Evolutionary conservation across 2,888 invertebrate species (phyloP).

Genomic region (Sesia bembeciformis): DNA sequence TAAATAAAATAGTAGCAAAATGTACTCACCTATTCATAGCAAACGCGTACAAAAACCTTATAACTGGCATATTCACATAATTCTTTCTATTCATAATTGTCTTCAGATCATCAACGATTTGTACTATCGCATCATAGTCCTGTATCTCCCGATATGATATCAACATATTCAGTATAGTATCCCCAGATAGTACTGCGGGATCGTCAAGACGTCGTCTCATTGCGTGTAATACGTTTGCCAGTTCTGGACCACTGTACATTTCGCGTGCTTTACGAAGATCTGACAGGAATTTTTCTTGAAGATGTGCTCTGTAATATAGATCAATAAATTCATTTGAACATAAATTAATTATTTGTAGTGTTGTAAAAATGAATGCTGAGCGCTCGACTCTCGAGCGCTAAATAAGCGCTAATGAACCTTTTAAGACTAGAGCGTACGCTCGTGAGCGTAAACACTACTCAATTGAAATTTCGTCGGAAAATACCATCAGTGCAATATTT

Average conservation of each 20-base stretch:
- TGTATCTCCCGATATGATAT: constrained; percentile 94
- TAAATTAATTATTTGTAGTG: no score
- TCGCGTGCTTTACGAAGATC: constrained; percentile 96
- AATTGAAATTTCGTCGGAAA: no score
- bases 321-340: background rate
- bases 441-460: no score
- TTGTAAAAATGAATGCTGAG: no score
- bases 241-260: constrained; percentile 86
- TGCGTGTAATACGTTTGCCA: constrained; percentile 86
- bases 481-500: no score
- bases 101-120: constrained; percentile 93
- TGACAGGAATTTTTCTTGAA: constrained; percentile 96
- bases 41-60: constrained; percentile 96
- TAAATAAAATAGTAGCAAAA: background rate
- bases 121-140: constrained; percentile 98
- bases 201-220: constrained; percentile 96
- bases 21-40: constrained; percentile 89
- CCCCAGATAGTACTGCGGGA: constrained; percentile 95
- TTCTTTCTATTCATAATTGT: constrained; percentile 91
- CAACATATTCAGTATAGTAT: constrained; percentile 95
- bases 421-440: no score
- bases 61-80: constrained; percentile 91
- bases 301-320: constrained; percentile 84
- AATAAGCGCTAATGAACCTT: no score
- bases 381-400: no score